Conservation (phyloP, 2,797 vertebrate species). For the Poecilia picta region DNA sequence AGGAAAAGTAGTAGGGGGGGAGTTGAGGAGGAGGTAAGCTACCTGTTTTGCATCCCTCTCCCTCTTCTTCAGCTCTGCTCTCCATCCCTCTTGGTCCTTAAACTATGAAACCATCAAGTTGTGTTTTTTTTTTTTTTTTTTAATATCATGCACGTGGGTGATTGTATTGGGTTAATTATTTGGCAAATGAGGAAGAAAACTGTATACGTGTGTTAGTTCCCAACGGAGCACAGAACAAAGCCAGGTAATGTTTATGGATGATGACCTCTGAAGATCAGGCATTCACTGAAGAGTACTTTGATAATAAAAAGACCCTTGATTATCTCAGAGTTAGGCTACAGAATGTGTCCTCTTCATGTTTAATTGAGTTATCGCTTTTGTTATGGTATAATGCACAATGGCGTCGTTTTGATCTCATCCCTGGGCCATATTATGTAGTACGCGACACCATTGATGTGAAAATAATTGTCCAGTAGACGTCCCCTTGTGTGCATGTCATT, state of each 20-base stretch:
- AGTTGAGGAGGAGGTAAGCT: constrained; percentile 53
- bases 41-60: constrained; percentile 65
- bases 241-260: constrained; percentile 82
- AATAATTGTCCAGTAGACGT: constrained; percentile 52
- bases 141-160: background rate
- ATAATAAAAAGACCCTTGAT: constrained; percentile 66
- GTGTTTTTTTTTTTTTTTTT: constrained; percentile 6
- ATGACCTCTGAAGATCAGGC: constrained; percentile 68
- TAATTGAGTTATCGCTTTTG: constrained; percentile 72
- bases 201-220: constrained; percentile 25
- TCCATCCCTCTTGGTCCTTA: constrained; percentile 52
- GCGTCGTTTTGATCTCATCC: constrained; percentile 64
- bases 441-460: constrained; percentile 56
- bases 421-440: constrained; percentile 49
- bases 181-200: constrained; percentile 28
- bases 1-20: constrained; percentile 21
- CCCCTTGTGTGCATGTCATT: constrained; percentile 5
- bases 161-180: background rate
- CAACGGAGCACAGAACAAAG: constrained; percentile 68
- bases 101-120: constrained; percentile 22
- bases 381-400: constrained; percentile 53
- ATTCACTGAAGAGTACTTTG: constrained; percentile 70
- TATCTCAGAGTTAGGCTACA: constrained; percentile 55
- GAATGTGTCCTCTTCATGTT: constrained; percentile 72
- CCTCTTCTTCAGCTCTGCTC: constrained; percentile 46